These are phyloP conservation scores for Hydropsyche betteni DNA, from an alignment of 2,888 invertebrate species.

Conservation along the genomic window DNA sequence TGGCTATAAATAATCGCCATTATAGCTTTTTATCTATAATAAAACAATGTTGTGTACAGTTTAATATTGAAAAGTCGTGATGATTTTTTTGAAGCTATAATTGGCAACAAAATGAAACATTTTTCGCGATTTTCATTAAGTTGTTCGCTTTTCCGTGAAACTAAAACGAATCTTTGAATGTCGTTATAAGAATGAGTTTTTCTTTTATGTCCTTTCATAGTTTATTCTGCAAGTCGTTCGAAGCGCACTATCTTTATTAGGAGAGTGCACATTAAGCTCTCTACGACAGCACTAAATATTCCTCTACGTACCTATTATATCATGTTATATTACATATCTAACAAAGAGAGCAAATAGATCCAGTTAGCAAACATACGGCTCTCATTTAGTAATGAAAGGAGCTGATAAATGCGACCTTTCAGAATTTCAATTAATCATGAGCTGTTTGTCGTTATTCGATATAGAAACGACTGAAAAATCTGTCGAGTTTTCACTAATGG, in stretches of 20 bases:
- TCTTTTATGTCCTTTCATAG: neutral
- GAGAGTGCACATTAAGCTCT: neutral
- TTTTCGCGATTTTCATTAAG: no score
- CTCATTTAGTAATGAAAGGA: conserved; percentile 19
- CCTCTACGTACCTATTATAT: no score
- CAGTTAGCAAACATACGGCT: neutral
- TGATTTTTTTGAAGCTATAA: no score
- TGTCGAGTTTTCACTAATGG: no score
- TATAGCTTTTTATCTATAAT: no score
- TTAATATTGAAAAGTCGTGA: no score
- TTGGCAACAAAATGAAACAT: no score
- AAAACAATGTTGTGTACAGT: no score
- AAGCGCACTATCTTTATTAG: neutral
- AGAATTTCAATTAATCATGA: neutral
- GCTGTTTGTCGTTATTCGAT: neutral
- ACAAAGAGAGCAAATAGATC: conserved; percentile 6
- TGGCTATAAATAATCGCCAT: no score
- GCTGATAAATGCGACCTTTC: neutral
- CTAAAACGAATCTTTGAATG: no score
- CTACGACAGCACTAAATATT: conserved; percentile 4
- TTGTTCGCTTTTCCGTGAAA: no score
- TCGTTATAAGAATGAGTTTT: neutral
- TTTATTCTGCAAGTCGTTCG: neutral
- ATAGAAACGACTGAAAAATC: no score
- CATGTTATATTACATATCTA: neutral